Base-by-base conservation (phyloP, 1,140 invertebrate species). In the Formica selysi region DNA sequence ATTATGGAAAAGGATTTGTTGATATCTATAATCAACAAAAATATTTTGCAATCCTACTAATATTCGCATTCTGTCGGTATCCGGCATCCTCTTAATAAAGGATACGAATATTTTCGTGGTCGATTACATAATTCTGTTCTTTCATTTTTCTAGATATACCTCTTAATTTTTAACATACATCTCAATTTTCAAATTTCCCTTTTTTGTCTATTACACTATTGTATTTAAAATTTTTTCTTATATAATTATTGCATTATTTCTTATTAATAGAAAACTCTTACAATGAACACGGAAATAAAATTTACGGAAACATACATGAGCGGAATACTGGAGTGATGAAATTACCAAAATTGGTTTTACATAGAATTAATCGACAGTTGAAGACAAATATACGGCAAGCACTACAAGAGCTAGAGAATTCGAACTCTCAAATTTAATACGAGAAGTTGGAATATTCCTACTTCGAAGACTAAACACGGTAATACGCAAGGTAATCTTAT, bases 401-500 rank as follows among this genome's bases (percentile, higher is more conserved):
- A 26, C 22, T 59, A 59, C 57, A 59, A 59, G 6, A 59, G 57
- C 10, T 59, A n/a, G 7, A 59, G 6, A 59, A 59, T 59, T 59
- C 8, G 22, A 59, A 59, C n/a, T 59, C n/a, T 26, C 22, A 59
- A 59, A 22, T 59, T 59, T 59, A 59, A 59, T 59, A 48, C n/a
- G n/a, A n/a, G n/a, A n/a, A n/a, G n/a, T 48, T 13, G 0, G 44
- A 57, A 57, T 19, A 57, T 57, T 57, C 54, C 54, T 57, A 57
- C 54, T 57, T 57, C 54, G 6, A 22, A 57, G 6, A 57, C 5
- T 57, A 57, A 57, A 61, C n/a, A n/a, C n/a, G n/a, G n/a, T n/a
- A n/a, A n/a, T n/a, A n/a, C n/a, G n/a, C 57, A 61, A 22, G 22
- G 57, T 61, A 61, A 61, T 61, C 11, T 61, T 61, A 61, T 61